These are phyloP conservation scores for Saxidomus purpurata DNA, from an alignment of 1,140 invertebrate species.

Conservation along the genomic window DNA sequence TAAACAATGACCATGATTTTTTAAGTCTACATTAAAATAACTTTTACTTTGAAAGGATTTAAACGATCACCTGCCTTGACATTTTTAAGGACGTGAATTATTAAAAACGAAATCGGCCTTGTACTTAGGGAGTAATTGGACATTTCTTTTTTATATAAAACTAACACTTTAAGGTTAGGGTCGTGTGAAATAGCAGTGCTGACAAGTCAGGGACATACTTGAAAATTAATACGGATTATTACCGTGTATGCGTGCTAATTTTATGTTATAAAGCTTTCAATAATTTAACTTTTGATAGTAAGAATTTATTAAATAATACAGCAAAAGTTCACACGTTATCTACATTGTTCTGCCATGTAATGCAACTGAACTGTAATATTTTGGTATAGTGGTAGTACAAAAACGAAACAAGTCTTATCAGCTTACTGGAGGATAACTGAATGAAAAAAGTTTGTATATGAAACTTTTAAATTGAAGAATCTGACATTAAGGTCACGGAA, in stretches of 20 bases:
- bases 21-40: background rate
- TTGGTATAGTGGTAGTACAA: too few species aligned
- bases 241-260: too few species aligned
- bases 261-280: too few species aligned
- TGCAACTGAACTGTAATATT: too few species aligned
- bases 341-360: too few species aligned
- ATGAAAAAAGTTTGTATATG: background rate
- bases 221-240: too few species aligned
- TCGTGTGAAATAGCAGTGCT: too few species aligned
- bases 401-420: constrained; percentile 2
- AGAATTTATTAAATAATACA: too few species aligned
- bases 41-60: background rate
- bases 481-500: background rate
- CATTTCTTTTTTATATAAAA: background rate
- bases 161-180: background rate
- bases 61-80: background rate
- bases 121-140: background rate
- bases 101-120: background rate
- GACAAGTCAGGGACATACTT: too few species aligned
- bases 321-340: too few species aligned
- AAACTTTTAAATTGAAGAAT: background rate
- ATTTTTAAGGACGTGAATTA: background rate
- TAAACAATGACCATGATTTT: background rate
- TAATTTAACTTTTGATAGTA: too few species aligned
- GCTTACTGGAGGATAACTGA: background rate